Evolutionary conservation across 2,888 invertebrate genomes (phyloP).

Genomic region (Drosophila sordidapex): DNA sequence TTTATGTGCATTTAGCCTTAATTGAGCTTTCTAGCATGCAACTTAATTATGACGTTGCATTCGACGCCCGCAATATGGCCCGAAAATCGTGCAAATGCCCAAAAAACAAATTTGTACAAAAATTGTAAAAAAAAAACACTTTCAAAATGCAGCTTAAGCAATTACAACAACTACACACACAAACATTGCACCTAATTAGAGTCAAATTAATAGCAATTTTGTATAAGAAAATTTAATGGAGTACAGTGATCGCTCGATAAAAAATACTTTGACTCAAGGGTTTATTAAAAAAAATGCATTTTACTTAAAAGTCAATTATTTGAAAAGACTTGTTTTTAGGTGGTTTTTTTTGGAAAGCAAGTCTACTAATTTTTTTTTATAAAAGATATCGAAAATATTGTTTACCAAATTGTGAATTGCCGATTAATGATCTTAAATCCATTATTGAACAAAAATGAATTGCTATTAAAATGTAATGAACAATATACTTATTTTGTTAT

Average conservation of each 20-base stretch:
- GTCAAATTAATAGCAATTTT: conserved; percentile 31
- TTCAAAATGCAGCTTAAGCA: conserved; percentile 60
- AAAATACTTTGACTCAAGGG: neutral
- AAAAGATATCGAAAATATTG: neutral
- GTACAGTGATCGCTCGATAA: conserved; percentile 14
- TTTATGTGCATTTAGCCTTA: conserved; percentile 34
- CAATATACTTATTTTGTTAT: neutral
- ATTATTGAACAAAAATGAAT: neutral
- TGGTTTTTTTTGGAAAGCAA: neutral
- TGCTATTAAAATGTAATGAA: neutral
- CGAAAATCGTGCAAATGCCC: conserved; percentile 43
- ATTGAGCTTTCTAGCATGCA: conserved; percentile 55
- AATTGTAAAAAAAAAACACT: conserved; percentile 54
- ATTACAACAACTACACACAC: conserved; percentile 15
- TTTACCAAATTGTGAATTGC: neutral
- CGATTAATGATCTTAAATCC: neutral
- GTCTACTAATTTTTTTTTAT: neutral
- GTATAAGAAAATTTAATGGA: neutral
- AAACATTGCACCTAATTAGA: conserved; percentile 15
- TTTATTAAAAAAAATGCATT: neutral
- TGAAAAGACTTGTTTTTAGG: neutral
- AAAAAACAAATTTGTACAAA: conserved; percentile 23
- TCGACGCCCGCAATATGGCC: conserved; percentile 39
- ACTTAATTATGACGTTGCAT: conserved; percentile 41
- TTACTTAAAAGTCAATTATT: neutral